These are phyloP conservation scores for Pangasius krempfi DNA, from an alignment of 2,797 vertebrate species.

Conservation along the genomic window DNA sequence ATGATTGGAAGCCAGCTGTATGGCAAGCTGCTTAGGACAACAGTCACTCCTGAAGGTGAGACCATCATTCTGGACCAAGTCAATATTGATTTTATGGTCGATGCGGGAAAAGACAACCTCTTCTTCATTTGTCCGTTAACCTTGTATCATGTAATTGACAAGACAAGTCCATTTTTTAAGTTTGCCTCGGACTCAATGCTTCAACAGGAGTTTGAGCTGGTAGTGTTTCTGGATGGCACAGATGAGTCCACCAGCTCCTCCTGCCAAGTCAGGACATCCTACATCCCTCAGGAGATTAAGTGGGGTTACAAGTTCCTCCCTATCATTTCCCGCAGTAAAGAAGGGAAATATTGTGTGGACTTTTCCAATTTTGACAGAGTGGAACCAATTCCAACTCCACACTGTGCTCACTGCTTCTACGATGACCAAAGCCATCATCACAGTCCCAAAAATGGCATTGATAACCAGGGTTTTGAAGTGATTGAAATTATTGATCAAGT, in stretches of 20 bases:
- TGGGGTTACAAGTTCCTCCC: slow-evolving; percentile 25
- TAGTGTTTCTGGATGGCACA: slow-evolving; percentile 50
- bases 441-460: background rate
- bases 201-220: slow-evolving; percentile 79
- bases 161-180: slow-evolving; percentile 79
- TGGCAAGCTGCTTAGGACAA: slow-evolving; percentile 78
- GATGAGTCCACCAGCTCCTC: slow-evolving; percentile 81
- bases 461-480: slow-evolving; percentile 24
- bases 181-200: slow-evolving; percentile 76
- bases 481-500: slow-evolving; percentile 17
- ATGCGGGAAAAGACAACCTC: slow-evolving; percentile 30
- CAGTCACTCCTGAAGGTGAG: slow-evolving; percentile 80
- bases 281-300: slow-evolving; percentile 15
- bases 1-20: slow-evolving; percentile 81
- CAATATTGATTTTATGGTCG: slow-evolving; percentile 15
- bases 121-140: slow-evolving; percentile 28
- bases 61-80: slow-evolving; percentile 78
- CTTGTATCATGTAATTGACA: slow-evolving; percentile 79
- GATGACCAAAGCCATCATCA: background rate
- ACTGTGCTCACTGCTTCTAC: slow-evolving; percentile 6
- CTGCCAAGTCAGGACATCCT: slow-evolving; percentile 72
- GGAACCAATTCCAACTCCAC: background rate
- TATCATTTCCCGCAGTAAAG: slow-evolving; percentile 23
- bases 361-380: slow-evolving; percentile 25
- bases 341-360: slow-evolving; percentile 27